These are phyloP conservation scores for Teleogryllus occipitalis DNA, from an alignment of 1,140 invertebrate genomes.

Conservation along the genomic window DNA sequence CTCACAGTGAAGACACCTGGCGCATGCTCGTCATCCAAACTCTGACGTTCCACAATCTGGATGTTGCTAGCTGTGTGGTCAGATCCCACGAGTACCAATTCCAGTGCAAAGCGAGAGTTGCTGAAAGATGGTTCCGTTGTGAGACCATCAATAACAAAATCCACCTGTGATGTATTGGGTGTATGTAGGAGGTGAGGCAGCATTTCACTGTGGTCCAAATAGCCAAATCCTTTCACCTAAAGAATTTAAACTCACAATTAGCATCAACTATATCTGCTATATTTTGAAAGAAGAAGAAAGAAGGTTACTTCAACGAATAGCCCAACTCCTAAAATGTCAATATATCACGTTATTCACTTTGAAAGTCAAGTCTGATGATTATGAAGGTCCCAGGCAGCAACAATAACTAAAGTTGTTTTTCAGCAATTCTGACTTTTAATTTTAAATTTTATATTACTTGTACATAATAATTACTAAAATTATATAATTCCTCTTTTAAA, in stretches of 20 bases:
- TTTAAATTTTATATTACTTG: too few relatives aligned
- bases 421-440: too few relatives aligned
- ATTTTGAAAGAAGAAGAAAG: too few relatives aligned
- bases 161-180: slow-evolving; percentile 51
- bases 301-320: too few relatives aligned
- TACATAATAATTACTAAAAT: too few relatives aligned
- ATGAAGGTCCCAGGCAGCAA: too few relatives aligned
- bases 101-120: slow-evolving; percentile 49
- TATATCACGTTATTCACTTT: too few relatives aligned
- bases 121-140: slow-evolving; percentile 38
- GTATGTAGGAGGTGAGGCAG: slow-evolving; percentile 55
- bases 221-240: slow-evolving; percentile 46
- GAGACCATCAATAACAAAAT: slow-evolving; percentile 49
- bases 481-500: too few relatives aligned
- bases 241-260: slow-evolving; percentile 13
- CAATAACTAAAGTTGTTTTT: too few relatives aligned
- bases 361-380: too few relatives aligned
- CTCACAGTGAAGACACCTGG: slow-evolving; percentile 61
- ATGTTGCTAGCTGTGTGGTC: slow-evolving; percentile 34
- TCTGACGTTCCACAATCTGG: slow-evolving; percentile 42
- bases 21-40: slow-evolving; percentile 61
- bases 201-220: slow-evolving; percentile 39
- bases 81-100: slow-evolving; percentile 42
- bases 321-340: too few relatives aligned
- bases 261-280: too few relatives aligned